A percentile compares a stretch with the other conserved stretches of the same genome.
phyloP scores from a whole-genome alignment of 2,113 vertebrate genomes.

The Cisticola juncidis region DNA sequence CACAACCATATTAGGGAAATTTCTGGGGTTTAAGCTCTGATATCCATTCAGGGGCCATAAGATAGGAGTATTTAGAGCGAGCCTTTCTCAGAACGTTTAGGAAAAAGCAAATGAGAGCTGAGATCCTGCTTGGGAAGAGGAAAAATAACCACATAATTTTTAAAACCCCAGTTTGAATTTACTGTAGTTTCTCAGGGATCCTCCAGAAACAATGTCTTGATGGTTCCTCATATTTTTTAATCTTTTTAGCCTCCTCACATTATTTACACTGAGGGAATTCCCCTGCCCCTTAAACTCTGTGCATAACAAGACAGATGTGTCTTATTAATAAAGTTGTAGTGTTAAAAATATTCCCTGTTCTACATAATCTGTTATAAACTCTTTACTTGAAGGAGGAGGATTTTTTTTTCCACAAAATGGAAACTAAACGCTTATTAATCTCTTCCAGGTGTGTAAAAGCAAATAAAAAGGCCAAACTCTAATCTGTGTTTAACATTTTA shows the following conservation, averaged over 20 bases:
- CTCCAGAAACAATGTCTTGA: background rate
- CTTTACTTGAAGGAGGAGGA: background rate
- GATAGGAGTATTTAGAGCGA: background rate
- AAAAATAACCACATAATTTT: background rate
- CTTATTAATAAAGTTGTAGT: background rate
- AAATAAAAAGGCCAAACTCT: background rate
- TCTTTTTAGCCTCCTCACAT: background rate
- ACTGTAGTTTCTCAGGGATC: background rate
- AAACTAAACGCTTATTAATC: background rate
- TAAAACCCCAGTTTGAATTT: background rate
- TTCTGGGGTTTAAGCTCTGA: background rate
- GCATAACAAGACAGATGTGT: background rate
- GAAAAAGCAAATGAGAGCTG: background rate
- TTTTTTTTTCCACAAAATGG: background rate
- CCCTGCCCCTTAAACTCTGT: background rate
- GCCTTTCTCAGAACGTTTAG: background rate
- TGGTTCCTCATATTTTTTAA: background rate
- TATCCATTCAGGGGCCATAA: background rate
- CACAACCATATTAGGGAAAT: background rate
- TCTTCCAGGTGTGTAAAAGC: conserved; percentile 3
- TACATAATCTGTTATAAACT: background rate
- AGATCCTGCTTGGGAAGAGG: background rate
- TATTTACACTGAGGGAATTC: background rate
- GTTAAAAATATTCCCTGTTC: background rate
- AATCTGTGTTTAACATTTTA: background rate